Evolutionary conservation across 2,888 invertebrate species (phyloP).

Genomic region (Panzeria rudis): DNA sequence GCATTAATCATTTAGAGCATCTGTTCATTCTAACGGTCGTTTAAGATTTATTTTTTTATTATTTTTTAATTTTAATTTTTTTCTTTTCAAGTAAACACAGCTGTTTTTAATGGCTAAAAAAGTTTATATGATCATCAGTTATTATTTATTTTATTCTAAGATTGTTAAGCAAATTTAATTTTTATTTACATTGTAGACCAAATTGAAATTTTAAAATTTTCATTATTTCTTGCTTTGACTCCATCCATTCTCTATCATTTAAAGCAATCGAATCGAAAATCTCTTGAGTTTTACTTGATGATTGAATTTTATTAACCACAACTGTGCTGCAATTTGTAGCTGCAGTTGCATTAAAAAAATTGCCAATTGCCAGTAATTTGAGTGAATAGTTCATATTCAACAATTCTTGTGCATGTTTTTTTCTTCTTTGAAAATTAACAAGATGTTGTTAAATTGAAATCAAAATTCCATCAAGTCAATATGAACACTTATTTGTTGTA

Average conservation of each 20-base stretch:
- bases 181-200: slow-evolving; percentile 25
- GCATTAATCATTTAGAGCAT: slow-evolving; percentile 49
- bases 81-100: slow-evolving; percentile 57
- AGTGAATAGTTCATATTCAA: slow-evolving; percentile 36
- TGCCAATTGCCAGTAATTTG: slow-evolving; percentile 58
- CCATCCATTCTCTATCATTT: neutral
- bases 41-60: slow-evolving; percentile 32
- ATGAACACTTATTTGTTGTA: slow-evolving; percentile 3
- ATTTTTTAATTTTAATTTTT: neutral
- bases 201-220: slow-evolving; percentile 36
- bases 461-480: slow-evolving; percentile 61
- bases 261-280: slow-evolving; percentile 23
- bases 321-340: slow-evolving; percentile 44
- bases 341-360: slow-evolving; percentile 45
- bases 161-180: neutral
- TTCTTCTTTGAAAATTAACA: slow-evolving; percentile 20
- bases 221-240: slow-evolving; percentile 15
- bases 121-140: slow-evolving; percentile 36
- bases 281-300: slow-evolving; percentile 20
- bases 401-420: slow-evolving; percentile 20
- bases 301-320: slow-evolving; percentile 64
- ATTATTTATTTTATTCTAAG: neutral
- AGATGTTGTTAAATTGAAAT: slow-evolving; percentile 62
- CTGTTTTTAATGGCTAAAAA: slow-evolving; percentile 44
- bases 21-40: slow-evolving; percentile 66